Evolutionary conservation across 2,113 vertebrate genomes (phyloP).

Genomic region (Hippolais icterina): DNA sequence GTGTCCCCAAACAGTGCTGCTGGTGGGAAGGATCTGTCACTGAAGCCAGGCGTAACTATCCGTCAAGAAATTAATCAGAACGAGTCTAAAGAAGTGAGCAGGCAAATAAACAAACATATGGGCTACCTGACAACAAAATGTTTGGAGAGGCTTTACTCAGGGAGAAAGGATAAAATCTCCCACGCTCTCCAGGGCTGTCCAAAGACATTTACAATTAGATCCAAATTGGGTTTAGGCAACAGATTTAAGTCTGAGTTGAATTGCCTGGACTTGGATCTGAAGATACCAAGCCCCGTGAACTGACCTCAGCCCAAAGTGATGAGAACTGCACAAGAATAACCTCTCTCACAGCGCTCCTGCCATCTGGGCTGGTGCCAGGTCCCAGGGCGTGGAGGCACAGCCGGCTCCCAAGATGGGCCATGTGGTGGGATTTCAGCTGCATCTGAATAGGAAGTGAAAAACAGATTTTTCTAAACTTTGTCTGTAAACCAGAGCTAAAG

Average conservation of each 20-base stretch:
- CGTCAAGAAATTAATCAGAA: background rate
- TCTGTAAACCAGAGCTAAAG: constrained; percentile 21
- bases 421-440: constrained; percentile 35
- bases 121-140: background rate
- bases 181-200: background rate
- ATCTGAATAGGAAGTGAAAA: background rate
- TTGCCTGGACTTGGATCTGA: background rate
- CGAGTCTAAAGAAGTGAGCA: background rate
- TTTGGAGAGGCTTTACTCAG: background rate
- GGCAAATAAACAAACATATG: constrained; percentile 4
- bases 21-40: background rate
- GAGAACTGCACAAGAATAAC: background rate
- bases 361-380: constrained; percentile 28
- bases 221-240: background rate
- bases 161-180: constrained; percentile 3
- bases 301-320: constrained; percentile 6
- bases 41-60: background rate
- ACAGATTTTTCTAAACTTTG: background rate
- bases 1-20: background rate
- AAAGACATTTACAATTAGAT: background rate
- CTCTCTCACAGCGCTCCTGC: constrained; percentile 7
- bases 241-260: background rate
- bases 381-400: background rate
- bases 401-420: background rate
- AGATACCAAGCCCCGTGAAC: background rate